Evolutionary conservation across 1,140 invertebrate species (phyloP).

Genomic region (Oryzaephilus surinamensis): DNA sequence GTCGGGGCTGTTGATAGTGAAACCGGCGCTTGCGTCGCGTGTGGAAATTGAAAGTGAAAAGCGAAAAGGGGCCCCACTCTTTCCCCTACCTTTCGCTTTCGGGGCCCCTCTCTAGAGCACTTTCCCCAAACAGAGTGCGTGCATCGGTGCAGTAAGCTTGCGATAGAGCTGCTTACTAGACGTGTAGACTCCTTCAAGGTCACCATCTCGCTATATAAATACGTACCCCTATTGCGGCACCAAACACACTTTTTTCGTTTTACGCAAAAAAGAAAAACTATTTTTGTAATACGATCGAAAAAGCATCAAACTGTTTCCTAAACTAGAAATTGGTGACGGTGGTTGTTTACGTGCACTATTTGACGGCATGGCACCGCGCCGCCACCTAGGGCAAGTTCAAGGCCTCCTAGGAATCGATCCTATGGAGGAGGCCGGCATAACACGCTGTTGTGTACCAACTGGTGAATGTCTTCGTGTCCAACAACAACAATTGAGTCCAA

Average conservation of each 20-base stretch:
- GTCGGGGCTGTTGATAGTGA: conserved; percentile 29
- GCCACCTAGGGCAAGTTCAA: conserved; percentile 32
- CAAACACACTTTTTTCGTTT: too few relatives aligned
- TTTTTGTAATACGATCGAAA: not conserved
- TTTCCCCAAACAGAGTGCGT: conserved; percentile 23
- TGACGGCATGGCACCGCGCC: conserved; percentile 28
- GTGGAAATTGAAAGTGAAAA: conserved; percentile 37
- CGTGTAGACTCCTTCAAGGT: too few relatives aligned
- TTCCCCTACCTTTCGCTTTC: conserved; percentile 36
- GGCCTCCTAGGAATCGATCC: conserved; percentile 27
- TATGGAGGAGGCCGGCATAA: conserved; percentile 35
- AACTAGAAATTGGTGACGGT: not conserved
- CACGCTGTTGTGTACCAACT: conserved; percentile 70
- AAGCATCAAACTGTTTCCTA: not conserved
- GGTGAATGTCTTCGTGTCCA: conserved; percentile 61
- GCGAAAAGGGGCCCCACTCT: conserved; percentile 22
- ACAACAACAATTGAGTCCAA: conserved; percentile 25
- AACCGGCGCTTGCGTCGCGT: conserved; percentile 29
- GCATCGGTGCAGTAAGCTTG: conserved; percentile 30
- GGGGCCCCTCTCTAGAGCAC: conserved; percentile 22
- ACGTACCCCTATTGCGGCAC: too few relatives aligned
- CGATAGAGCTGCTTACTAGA: conserved; percentile 29
- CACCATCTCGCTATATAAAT: too few relatives aligned
- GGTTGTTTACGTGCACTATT: not conserved
- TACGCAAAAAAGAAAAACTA: too few relatives aligned